These are phyloP conservation scores for Arctocebus calabarensis DNA, from an alignment of 2,797 vertebrate genomes.

Conservation along the genomic window DNA sequence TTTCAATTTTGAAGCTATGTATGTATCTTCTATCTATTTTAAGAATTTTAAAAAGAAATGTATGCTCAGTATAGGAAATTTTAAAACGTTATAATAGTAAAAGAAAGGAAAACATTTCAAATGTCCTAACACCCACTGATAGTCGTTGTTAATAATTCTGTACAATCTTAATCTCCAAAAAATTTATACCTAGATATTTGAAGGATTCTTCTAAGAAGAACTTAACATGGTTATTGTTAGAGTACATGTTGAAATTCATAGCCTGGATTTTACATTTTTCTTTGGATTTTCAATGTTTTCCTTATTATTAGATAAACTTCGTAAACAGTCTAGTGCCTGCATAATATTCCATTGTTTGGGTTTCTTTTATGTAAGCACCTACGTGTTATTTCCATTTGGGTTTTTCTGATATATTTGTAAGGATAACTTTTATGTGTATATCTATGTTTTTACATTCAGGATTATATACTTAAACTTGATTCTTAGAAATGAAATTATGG, in stretches of 20 bases:
- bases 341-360: background rate
- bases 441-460: background rate
- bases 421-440: background rate
- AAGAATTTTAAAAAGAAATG: background rate
- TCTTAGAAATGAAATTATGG: slow-evolving; percentile 42
- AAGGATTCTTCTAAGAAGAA: background rate
- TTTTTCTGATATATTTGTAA: slow-evolving; percentile 15
- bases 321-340: slow-evolving; percentile 1
- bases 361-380: background rate
- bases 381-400: background rate
- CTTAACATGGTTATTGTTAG: background rate
- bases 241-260: background rate
- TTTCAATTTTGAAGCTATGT: slow-evolving; percentile 38
- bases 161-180: slow-evolving; percentile 22
- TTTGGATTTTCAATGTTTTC: slow-evolving; percentile 17
- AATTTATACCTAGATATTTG: background rate
- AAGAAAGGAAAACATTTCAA: background rate
- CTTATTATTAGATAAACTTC: background rate
- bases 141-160: background rate
- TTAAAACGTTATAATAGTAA: background rate
- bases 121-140: background rate
- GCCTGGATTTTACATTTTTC: slow-evolving; percentile 24
- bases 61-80: background rate
- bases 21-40: slow-evolving; percentile 17
- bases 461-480: slow-evolving; percentile 3